A percentile compares a stretch with the other conserved stretches of the same genome.
phyloP scores from a whole-genome alignment of 2,797 vertebrate genomes.

The Geotrypetes seraphini region DNA sequence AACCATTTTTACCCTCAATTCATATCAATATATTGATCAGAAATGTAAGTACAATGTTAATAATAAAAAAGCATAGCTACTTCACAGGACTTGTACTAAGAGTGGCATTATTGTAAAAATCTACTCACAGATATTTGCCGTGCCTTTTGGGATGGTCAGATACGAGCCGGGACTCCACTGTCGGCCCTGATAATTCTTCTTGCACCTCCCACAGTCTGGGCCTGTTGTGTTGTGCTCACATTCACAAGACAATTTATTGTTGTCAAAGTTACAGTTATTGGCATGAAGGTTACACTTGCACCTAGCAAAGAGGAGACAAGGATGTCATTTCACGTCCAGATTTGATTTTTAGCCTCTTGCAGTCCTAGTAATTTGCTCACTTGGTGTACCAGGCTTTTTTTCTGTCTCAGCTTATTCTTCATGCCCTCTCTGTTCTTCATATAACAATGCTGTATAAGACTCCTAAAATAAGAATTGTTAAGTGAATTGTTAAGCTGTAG shows the following conservation, averaged over 20 bases:
- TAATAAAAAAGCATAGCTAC: neutral
- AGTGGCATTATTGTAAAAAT: neutral
- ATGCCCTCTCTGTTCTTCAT: too few species aligned
- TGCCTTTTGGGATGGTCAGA: conserved; percentile 95
- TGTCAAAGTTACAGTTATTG: conserved; percentile 88
- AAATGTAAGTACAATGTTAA: conserved; percentile 3
- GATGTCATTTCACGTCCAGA: conserved; percentile 15
- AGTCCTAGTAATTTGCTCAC: neutral
- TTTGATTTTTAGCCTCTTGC: conserved; percentile 2
- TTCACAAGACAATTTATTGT: conserved; percentile 88
- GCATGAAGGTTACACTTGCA: conserved; percentile 98
- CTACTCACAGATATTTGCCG: conserved; percentile 96
- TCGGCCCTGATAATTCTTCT: conserved; percentile 90
- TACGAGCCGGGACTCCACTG: conserved; percentile 93
- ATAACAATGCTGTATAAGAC: too few species aligned
- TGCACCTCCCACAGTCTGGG: conserved; percentile 93
- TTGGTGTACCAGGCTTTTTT: neutral
- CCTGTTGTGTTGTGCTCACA: conserved; percentile 98
- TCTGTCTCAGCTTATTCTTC: neutral
- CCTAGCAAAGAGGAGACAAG: conserved; percentile 53
- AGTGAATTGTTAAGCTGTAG: too few species aligned
- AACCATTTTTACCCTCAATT: neutral
- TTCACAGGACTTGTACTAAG: neutral
- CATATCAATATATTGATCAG: neutral
- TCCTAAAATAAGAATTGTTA: too few species aligned